phyloP scores from a whole-genome alignment of 2,797 vertebrate genomes.

The Sebastes baramenuke region DNA sequence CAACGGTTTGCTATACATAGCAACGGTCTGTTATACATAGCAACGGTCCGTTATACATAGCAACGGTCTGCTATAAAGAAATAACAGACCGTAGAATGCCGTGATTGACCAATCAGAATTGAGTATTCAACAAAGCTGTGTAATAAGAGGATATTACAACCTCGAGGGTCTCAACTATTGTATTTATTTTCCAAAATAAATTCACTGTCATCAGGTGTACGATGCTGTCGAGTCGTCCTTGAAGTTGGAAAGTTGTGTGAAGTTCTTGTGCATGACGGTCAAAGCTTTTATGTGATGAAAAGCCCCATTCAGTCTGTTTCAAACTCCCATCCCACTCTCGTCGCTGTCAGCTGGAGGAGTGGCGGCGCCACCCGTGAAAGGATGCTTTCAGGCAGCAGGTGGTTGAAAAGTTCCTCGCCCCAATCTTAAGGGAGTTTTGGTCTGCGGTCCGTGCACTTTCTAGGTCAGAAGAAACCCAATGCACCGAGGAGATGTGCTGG shows the following conservation, averaged over 20 bases:
- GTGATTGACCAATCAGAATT: too few species aligned
- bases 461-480: conserved; percentile 66
- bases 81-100: too few species aligned
- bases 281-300: conserved; percentile 26
- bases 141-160: background rate
- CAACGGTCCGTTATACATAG: too few species aligned
- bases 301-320: conserved; percentile 11
- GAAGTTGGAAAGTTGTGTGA: background rate
- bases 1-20: too few species aligned
- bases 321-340: background rate
- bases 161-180: conserved; percentile 9
- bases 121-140: too few species aligned
- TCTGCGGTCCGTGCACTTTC: conserved; percentile 51
- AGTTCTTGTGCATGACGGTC: background rate
- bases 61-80: too few species aligned
- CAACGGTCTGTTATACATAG: too few species aligned
- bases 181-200: conserved; percentile 51
- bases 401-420: conserved; percentile 39
- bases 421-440: conserved; percentile 46
- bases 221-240: conserved; percentile 6
- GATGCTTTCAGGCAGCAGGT: conserved; percentile 61
- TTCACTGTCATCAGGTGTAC: background rate
- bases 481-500: conserved; percentile 51
- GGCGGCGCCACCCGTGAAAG: conserved; percentile 47
- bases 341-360: conserved; percentile 2